Evolutionary conservation across 2,113 vertebrate species (phyloP).

Genomic region (Amphilophus citrinellus): DNA sequence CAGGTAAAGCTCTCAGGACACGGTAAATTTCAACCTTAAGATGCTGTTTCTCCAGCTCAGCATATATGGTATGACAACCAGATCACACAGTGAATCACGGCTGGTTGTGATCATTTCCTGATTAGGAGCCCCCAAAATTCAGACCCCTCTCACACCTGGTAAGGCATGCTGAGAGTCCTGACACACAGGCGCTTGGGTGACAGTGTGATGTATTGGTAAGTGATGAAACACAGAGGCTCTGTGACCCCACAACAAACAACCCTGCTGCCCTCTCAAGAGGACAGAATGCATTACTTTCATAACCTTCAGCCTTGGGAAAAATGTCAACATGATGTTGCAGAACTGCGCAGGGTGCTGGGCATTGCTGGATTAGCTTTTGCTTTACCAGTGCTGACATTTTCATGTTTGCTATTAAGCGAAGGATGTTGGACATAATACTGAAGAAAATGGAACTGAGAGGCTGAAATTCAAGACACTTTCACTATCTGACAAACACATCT

Average conservation of each 20-base stretch:
- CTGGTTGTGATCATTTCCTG: conserved; percentile 73
- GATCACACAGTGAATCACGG: conserved; percentile 68
- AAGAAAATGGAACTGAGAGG: conserved; percentile 20
- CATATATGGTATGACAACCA: conserved; percentile 61
- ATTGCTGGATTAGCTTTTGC: conserved; percentile 61
- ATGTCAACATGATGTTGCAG: conserved; percentile 71
- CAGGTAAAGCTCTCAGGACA: conserved; percentile 58
- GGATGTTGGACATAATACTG: conserved; percentile 45
- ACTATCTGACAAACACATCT: conserved; percentile 14
- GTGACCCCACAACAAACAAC: conserved; percentile 57
- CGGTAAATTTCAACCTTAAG: conserved; percentile 64
- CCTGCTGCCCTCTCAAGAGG: conserved; percentile 57
- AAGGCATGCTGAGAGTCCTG: conserved; percentile 62
- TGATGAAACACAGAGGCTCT: conserved; percentile 78
- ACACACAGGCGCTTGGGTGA: conserved; percentile 64
- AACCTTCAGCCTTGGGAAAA: conserved; percentile 64
- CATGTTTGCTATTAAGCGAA: conserved; percentile 52
- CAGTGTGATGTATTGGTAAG: conserved; percentile 73
- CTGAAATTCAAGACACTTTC: conserved; percentile 46
- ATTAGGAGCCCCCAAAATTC: conserved; percentile 63
- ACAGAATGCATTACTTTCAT: conserved; percentile 62
- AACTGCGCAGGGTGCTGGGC: conserved; percentile 51
- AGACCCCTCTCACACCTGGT: conserved; percentile 75
- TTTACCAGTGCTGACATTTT: conserved; percentile 61
- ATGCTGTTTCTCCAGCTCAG: conserved; percentile 55